Evolutionary conservation across 2,797 vertebrate species (phyloP).

Genomic region (Limnodromus scolopaceus): DNA sequence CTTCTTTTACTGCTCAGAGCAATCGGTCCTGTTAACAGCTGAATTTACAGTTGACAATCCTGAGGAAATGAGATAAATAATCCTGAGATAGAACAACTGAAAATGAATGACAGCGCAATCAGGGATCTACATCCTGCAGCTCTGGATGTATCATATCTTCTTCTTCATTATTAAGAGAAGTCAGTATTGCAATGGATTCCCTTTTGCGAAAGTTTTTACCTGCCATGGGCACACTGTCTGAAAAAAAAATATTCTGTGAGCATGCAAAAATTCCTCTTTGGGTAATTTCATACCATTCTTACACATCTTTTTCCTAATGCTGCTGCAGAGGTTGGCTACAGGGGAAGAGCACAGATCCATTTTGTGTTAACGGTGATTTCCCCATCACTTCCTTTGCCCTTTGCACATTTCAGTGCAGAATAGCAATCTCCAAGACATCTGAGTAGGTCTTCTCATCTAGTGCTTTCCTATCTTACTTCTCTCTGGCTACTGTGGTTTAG

Average conservation of each 20-base stretch:
- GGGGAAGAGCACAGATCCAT: neutral
- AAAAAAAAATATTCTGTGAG: neutral
- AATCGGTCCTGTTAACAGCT: neutral
- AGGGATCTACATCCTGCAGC: neutral
- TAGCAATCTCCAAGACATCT: neutral
- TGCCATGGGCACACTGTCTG: neutral
- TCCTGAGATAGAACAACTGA: neutral
- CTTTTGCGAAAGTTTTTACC: slow-evolving; percentile 5
- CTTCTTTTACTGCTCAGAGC: neutral
- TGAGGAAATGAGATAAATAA: slow-evolving; percentile 16
- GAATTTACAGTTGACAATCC: neutral
- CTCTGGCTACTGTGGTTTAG: neutral
- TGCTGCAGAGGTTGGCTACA: neutral
- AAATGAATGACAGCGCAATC: neutral
- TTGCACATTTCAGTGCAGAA: neutral
- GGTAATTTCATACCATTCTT: neutral
- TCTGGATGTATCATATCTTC: neutral
- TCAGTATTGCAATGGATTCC: neutral
- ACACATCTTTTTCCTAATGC: rapidly evolving
- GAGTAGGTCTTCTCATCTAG: neutral
- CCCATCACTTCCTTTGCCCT: neutral
- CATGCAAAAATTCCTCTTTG: slow-evolving; percentile 2
- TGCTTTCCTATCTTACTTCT: neutral
- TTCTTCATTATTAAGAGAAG: neutral
- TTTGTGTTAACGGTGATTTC: neutral